phyloP scores from a whole-genome alignment of 1,140 invertebrate species.

The Drosophila punjabiensis region DNA sequence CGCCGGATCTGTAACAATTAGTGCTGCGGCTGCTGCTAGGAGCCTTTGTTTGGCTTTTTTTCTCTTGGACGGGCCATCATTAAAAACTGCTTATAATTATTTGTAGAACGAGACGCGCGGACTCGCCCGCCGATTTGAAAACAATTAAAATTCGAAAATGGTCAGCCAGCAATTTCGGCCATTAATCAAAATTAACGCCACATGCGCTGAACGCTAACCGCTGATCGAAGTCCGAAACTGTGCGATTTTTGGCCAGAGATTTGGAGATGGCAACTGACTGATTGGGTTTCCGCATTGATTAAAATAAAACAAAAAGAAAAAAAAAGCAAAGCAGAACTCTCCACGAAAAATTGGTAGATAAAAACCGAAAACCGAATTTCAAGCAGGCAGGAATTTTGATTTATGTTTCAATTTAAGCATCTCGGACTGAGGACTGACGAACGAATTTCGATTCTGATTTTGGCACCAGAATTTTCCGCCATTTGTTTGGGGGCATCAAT shows the following conservation, averaged over 20 bases:
- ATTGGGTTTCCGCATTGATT: conserved; percentile 76
- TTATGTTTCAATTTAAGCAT: conserved; percentile 62
- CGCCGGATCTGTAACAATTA: conserved; percentile 79
- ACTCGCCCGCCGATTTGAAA: conserved; percentile 80
- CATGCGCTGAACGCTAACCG: conserved; percentile 64
- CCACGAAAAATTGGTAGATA: conserved; percentile 55
- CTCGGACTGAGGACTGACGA: conserved; percentile 29
- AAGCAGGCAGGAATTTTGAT: conserved; percentile 53
- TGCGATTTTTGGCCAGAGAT: conserved; percentile 46
- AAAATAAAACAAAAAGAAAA: conserved; percentile 27
- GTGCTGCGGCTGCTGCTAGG: conserved; percentile 57
- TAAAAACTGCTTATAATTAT: conserved; percentile 84
- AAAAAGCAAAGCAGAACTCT: conserved; percentile 24
- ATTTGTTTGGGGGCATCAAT: conserved; percentile 69
- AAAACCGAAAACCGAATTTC: conserved; percentile 23
- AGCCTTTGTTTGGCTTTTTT: conserved; percentile 74
- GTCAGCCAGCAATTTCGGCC: conserved; percentile 75
- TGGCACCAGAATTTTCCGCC: conserved; percentile 68
- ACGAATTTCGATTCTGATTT: conserved; percentile 57
- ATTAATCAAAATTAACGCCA: conserved; percentile 84
- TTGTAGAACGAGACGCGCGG: conserved; percentile 77
- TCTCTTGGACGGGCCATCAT: conserved; percentile 57
- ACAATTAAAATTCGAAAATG: conserved; percentile 81
- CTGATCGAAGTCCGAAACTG: conserved; percentile 42
- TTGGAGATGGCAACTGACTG: conserved; percentile 50